Conservation (phyloP, 2,888 invertebrate species). For the Pristionchus maxplancki region DNA sequence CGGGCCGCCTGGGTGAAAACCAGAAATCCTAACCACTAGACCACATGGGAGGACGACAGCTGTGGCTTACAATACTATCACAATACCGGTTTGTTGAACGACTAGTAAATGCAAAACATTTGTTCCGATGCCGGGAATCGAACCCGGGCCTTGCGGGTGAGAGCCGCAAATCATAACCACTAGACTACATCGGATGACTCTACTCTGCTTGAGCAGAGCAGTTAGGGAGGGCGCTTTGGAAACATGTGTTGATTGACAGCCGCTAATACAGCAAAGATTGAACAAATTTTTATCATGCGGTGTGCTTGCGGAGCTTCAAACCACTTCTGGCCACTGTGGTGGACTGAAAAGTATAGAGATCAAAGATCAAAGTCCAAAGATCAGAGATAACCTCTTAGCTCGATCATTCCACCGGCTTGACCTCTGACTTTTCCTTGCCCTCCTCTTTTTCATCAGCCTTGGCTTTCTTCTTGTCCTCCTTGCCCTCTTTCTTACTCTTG, state of each 20-base stretch:
- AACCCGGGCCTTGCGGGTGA: conserved; percentile 70
- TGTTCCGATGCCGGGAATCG: conserved; percentile 67
- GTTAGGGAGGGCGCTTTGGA: no score
- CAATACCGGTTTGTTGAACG: no score
- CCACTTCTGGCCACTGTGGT: not conserved
- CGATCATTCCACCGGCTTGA: not conserved
- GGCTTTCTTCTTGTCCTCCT: no score
- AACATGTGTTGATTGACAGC: no score
- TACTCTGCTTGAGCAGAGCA: no score
- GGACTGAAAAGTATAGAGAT: not conserved
- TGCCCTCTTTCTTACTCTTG: no score
- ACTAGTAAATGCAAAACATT: not conserved
- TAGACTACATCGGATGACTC: conserved; percentile 61
- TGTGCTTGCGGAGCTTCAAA: not conserved
- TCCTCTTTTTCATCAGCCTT: not conserved
- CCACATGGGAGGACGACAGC: conserved; percentile 55
- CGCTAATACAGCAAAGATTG: not conserved
- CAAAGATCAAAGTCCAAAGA: not conserved
- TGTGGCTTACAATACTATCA: no score
- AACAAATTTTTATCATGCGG: conserved; percentile 32
- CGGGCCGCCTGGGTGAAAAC: conserved; percentile 70
- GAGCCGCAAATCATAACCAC: conserved; percentile 70
- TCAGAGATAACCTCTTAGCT: not conserved
- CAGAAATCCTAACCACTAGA: conserved; percentile 70
- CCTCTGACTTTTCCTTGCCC: not conserved